These are phyloP conservation scores for Ridgeia piscesae DNA, from an alignment of 1,140 invertebrate genomes.

Conservation along the genomic window DNA sequence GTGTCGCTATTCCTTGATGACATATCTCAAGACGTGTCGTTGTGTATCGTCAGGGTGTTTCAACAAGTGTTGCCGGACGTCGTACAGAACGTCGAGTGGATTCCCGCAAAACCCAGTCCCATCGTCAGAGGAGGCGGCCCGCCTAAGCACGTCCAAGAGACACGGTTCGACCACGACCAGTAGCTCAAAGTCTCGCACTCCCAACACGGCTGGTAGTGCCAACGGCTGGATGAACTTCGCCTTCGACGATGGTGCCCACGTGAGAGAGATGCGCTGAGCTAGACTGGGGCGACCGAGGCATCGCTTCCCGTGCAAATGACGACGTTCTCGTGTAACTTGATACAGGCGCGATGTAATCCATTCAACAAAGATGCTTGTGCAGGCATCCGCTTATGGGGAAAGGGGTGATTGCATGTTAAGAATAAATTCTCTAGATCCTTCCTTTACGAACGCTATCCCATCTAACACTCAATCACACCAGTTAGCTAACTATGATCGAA, in stretches of 20 bases:
- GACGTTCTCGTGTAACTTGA: background rate
- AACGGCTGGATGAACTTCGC: conserved; percentile 1
- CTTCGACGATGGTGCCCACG: background rate
- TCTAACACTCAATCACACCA: too few species aligned
- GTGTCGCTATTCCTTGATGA: background rate
- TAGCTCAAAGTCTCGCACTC: background rate
- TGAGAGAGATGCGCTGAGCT: background rate
- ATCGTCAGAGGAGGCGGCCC: background rate
- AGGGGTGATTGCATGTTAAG: too few species aligned
- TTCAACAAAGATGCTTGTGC: background rate
- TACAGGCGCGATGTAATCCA: background rate
- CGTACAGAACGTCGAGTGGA: background rate
- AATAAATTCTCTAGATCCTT: too few species aligned
- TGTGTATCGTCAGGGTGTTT: background rate
- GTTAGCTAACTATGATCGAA: too few species aligned
- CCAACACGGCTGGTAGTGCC: background rate
- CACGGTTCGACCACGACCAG: too few species aligned
- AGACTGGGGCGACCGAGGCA: background rate
- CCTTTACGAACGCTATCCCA: too few species aligned
- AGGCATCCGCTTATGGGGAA: background rate
- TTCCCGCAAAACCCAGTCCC: background rate
- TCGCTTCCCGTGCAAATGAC: background rate
- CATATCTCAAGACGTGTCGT: background rate
- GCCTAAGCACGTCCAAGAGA: background rate
- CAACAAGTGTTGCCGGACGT: background rate